These are phyloP conservation scores for Rousettus leschenaultii DNA, from an alignment of 2,113 vertebrate genomes.

Conservation along the genomic window DNA sequence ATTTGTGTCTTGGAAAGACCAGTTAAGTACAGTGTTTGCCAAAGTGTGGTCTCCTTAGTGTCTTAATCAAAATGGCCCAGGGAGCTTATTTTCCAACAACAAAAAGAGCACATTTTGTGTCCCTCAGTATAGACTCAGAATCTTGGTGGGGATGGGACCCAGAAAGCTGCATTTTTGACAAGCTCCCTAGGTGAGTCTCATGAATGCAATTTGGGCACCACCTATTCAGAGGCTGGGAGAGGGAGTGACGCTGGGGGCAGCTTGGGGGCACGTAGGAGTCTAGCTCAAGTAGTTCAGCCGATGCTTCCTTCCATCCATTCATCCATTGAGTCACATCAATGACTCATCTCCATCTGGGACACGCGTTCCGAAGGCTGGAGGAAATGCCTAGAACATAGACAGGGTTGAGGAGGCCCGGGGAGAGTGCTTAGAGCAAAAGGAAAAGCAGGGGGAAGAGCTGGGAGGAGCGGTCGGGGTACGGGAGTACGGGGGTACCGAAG, in stretches of 20 bases:
- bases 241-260: background rate
- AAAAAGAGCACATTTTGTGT: background rate
- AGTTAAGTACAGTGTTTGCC: background rate
- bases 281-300: rapidly evolving
- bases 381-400: background rate
- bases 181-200: no score
- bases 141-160: background rate
- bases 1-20: background rate
- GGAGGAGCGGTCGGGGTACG: rapidly evolving
- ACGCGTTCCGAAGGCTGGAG: background rate
- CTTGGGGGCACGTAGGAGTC: background rate
- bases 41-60: background rate
- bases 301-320: background rate
- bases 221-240: background rate
- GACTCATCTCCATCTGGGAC: background rate
- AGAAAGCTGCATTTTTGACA: background rate
- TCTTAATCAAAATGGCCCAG: background rate
- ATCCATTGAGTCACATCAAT: rapidly evolving
- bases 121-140: background rate
- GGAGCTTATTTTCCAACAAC: background rate
- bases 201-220: background rate
- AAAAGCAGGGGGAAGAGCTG: no score
- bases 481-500: no score
- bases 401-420: background rate
- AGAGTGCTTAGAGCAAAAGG: background rate